Evolutionary conservation across 2,797 vertebrate genomes (phyloP).

Genomic region (Xiphophorus birchmanni): DNA sequence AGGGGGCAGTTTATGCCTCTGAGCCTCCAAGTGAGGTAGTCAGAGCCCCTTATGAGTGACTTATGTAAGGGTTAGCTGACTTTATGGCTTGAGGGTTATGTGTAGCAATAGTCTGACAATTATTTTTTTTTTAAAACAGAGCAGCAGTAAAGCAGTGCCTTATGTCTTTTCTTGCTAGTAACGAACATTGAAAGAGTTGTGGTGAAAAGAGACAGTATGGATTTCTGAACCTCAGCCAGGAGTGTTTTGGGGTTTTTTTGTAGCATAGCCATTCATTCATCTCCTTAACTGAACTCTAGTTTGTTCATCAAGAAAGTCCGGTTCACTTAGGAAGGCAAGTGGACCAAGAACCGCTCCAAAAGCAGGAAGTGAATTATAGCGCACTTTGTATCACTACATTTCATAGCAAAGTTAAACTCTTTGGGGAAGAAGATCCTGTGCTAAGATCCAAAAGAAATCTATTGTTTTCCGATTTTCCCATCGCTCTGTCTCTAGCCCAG

Average conservation of each 20-base stretch:
- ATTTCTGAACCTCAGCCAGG: neutral
- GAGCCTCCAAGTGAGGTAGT: neutral
- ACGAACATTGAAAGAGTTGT: neutral
- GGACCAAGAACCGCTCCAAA: too few relatives aligned
- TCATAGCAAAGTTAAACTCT: conserved; percentile 41
- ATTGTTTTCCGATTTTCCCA: conserved; percentile 31
- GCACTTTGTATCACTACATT: conserved; percentile 24
- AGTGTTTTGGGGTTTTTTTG: neutral
- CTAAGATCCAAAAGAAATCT: conserved; percentile 63
- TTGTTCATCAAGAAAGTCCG: too few relatives aligned
- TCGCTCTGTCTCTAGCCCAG: conserved; percentile 16
- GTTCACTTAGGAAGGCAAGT: too few relatives aligned
- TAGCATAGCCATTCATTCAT: neutral
- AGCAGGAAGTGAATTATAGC: too few relatives aligned
- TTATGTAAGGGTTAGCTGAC: neutral
- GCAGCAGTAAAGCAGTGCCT: neutral
- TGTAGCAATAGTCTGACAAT: neutral
- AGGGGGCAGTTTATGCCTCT: neutral
- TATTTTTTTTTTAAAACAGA: neutral
- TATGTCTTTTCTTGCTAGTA: neutral
- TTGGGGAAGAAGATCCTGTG: conserved; percentile 63
- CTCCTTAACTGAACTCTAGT: neutral
- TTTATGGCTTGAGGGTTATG: neutral
- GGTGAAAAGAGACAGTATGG: neutral
- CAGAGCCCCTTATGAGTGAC: neutral